Percentiles rank a stretch among this genome's conserved stretches.
Conservation (phyloP, 2,113 vertebrate genomes). For the Ancistrus triradiatus region DNA sequence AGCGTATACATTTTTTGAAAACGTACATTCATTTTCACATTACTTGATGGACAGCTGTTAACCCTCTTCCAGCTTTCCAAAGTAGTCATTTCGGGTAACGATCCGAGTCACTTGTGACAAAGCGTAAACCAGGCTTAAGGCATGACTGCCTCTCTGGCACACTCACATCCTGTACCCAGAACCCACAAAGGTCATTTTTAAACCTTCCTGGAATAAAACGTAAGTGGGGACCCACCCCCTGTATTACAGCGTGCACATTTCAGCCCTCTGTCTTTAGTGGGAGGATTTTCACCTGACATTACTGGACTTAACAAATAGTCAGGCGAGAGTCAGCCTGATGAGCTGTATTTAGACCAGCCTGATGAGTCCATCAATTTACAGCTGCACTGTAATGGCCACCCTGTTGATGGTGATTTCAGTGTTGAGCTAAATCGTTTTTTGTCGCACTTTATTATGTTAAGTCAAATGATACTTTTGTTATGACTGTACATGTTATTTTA, state of each 20-base stretch:
- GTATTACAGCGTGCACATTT: conserved; percentile 55
- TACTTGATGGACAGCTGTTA: too few species aligned
- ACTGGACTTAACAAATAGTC: conserved; percentile 75
- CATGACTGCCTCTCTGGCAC: conserved; percentile 62
- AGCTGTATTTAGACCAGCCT: conserved; percentile 30
- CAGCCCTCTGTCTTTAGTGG: conserved; percentile 52
- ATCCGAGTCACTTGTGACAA: too few species aligned
- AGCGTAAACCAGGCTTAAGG: conserved; percentile 60
- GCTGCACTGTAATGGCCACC: not conserved
- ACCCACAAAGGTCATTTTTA: conserved; percentile 66
- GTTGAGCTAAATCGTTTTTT: not conserved
- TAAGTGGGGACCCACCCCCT: conserved; percentile 40
- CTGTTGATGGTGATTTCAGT: not conserved
- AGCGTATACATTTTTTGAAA: too few species aligned
- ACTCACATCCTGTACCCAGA: conserved; percentile 53
- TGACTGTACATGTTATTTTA: too few species aligned
- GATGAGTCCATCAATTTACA: not conserved
- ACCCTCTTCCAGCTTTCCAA: too few species aligned
- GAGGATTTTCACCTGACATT: conserved; percentile 68
- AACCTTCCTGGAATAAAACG: conserved; percentile 63
- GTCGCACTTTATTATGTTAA: too few species aligned
- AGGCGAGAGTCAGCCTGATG: conserved; percentile 49
- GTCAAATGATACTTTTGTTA: too few species aligned
- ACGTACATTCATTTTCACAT: too few species aligned
- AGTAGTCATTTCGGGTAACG: too few species aligned